A percentile compares a stretch with the other conserved stretches of the same genome.
These are phyloP conservation scores for Corydoras maculifer DNA, from an alignment of 2,113 vertebrate species.

Conservation along the genomic window DNA sequence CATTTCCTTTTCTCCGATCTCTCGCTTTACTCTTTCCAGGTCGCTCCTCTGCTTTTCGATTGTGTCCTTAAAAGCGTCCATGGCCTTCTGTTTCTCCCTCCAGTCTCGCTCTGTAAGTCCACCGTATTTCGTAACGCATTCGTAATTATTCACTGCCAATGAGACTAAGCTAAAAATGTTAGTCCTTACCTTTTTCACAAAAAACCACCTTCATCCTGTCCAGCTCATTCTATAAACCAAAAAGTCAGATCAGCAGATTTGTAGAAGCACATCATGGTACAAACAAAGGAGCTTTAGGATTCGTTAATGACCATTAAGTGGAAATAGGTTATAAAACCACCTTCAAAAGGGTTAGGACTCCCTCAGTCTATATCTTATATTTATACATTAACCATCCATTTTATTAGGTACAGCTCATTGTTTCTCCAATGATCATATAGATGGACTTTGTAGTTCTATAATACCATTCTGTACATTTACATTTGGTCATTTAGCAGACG, in stretches of 20 bases:
- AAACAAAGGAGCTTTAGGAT: too few relatives aligned
- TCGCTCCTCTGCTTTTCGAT: constrained; percentile 78
- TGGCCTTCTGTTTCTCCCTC: constrained; percentile 68
- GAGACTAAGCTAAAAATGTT: background rate
- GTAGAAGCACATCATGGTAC: background rate
- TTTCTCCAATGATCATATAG: too few relatives aligned
- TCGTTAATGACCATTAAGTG: too few relatives aligned
- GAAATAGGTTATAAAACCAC: too few relatives aligned
- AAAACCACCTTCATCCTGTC: constrained; percentile 74
- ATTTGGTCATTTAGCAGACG: too few relatives aligned
- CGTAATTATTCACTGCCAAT: background rate
- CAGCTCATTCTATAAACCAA: constrained; percentile 83
- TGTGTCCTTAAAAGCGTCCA: constrained; percentile 72
- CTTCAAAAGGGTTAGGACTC: too few relatives aligned
- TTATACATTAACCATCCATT: too few relatives aligned
- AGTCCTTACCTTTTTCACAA: constrained; percentile 74
- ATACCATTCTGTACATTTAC: too few relatives aligned
- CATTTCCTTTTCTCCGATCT: constrained; percentile 77
- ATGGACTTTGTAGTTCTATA: too few relatives aligned
- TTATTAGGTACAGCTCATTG: too few relatives aligned
- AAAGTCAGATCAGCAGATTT: too few relatives aligned
- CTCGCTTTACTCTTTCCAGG: constrained; percentile 71
- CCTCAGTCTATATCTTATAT: too few relatives aligned
- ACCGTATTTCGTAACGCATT: constrained; percentile 3
- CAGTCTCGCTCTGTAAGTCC: constrained; percentile 76